Percentiles rank a stretch among this genome's conserved stretches.
Conservation (phyloP, 1,140 invertebrate genomes). For the Aricia agestis region DNA sequence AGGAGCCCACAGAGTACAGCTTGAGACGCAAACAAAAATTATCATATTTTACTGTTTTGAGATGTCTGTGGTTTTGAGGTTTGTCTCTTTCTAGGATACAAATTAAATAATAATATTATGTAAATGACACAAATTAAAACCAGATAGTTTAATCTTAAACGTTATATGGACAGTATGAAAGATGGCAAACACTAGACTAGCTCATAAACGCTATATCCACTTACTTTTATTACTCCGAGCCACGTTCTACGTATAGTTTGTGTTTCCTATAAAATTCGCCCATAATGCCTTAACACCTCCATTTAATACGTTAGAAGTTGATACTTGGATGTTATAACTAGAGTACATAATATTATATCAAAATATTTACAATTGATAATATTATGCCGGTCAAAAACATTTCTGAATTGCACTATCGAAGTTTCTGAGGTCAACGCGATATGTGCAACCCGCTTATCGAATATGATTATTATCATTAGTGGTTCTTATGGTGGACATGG, state of each 20-base stretch:
- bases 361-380: background rate
- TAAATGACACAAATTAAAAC: constrained; percentile 28
- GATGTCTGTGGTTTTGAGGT: too few species aligned
- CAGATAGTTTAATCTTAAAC: constrained; percentile 56
- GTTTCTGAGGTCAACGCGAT: too few species aligned
- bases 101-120: constrained; percentile 41
- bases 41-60: too few species aligned
- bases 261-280: constrained; percentile 38
- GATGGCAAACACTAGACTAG: constrained; percentile 54
- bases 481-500: too few species aligned
- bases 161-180: constrained; percentile 36
- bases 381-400: background rate
- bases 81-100: too few species aligned
- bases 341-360: background rate
- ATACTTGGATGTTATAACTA: background rate
- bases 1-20: too few species aligned
- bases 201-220: constrained; percentile 58
- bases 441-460: too few species aligned
- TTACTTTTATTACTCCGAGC: constrained; percentile 46
- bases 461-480: too few species aligned
- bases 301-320: background rate
- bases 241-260: constrained; percentile 30
- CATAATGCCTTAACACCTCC: constrained; percentile 27
- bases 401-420: too few species aligned
- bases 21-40: too few species aligned